phyloP scores from a whole-genome alignment of 2,113 vertebrate species.

The Sinocyclocheilus anophthalmus region DNA sequence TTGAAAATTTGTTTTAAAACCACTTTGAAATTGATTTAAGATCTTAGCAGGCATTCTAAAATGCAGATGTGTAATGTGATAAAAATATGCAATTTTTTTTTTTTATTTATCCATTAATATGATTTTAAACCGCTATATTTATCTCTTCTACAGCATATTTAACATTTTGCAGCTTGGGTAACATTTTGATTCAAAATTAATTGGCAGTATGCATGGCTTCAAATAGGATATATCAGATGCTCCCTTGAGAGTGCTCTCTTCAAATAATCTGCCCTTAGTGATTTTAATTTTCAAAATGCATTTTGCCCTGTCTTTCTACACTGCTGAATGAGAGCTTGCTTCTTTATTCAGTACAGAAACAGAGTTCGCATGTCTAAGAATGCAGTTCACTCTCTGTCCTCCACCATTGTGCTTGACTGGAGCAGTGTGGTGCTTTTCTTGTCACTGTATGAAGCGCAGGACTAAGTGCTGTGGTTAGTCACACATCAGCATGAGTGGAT shows the following conservation, averaged over 20 bases:
- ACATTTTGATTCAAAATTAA: background rate
- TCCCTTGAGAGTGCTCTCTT: background rate
- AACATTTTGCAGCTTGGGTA: background rate
- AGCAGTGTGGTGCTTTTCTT: background rate
- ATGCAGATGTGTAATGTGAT: background rate
- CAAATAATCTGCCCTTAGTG: background rate
- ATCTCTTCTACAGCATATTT: background rate
- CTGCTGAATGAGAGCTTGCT: background rate
- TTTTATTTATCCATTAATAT: background rate
- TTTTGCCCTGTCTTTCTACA: background rate
- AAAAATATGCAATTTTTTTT: background rate
- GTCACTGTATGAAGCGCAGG: background rate
- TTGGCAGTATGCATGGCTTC: background rate
- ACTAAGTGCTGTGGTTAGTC: background rate
- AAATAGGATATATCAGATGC: background rate
- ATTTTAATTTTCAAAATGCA: background rate
- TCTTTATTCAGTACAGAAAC: background rate
- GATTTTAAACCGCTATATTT: background rate
- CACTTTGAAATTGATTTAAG: background rate
- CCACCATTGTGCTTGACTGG: background rate
- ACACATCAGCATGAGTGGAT: constrained; percentile 33
- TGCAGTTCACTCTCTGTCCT: background rate
- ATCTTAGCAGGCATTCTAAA: background rate
- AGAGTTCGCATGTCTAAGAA: background rate
- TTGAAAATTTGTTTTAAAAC: background rate